Evolutionary conservation across 2,888 invertebrate species (phyloP), one percentile per base, ranked within the genome.

Genomic region (Antitype chi): DNA sequence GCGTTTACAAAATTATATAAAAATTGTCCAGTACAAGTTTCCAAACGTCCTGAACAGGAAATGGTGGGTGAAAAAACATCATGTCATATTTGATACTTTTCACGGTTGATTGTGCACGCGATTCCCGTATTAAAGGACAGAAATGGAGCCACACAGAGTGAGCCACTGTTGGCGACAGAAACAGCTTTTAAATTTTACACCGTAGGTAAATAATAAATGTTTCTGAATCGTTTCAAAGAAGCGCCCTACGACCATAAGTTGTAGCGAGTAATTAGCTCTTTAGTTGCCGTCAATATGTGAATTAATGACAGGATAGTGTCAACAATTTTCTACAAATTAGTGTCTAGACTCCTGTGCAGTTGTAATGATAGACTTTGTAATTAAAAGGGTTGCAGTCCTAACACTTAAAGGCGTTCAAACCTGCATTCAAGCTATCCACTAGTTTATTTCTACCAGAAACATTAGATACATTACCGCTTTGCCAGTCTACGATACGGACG

Each of bases 71-170:
- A 84, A 60, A 60, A 88, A 90, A 83, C 67, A 76, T 64, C 72
- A 77, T 85, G 87, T 87, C 81, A 87, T 87, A 82, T 80, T 84
- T 76, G 82, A 85, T 85, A 83, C 86, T 89, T 88, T 90, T 90
- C 89, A 87, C 90, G 88, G 89, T 79, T 70, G 75, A 70, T 70
- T 69, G 74, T 68, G 87, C 93, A 92, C 93, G 93, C 93, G 87
- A 93, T 87, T 77, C 76, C 68, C 76, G 82, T 89, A 89, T 92
- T 90, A 91, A 88, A 90, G 89, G 81, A 85, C 85, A 84, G 72
- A 62, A 69, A 76, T 81, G 60, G 78, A 78, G 74, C 60, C 69
- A 59, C 81, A 69, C 25, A 23, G 78, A 81, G 72, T 82, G 78
- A 76, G 52, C 78, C 71, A 80, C 81, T 80, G 84, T 81, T 70